These are phyloP conservation scores for Poecilia latipinna DNA, from an alignment of 2,113 vertebrate genomes.

Conservation along the genomic window DNA sequence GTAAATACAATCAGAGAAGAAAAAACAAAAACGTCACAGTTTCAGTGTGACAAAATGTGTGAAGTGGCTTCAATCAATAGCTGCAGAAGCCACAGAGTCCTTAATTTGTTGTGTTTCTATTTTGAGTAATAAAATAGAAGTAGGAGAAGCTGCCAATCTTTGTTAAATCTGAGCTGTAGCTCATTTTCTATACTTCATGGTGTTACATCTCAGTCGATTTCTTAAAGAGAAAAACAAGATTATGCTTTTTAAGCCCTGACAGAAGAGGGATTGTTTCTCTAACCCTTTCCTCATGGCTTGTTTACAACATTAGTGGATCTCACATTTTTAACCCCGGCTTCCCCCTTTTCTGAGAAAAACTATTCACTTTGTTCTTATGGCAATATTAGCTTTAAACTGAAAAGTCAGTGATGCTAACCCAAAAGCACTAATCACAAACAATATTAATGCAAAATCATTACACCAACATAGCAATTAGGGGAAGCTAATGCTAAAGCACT, in stretches of 20 bases:
- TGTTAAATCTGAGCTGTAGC: constrained; percentile 27
- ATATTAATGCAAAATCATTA: no score
- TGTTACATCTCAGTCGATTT: not conserved
- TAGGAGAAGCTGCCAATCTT: not conserved
- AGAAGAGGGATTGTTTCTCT: not conserved
- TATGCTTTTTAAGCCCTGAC: not conserved
- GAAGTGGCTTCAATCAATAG: constrained; percentile 5
- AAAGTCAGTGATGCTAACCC: no score
- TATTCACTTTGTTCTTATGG: not conserved
- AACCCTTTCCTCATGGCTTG: not conserved
- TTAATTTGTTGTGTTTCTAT: constrained; percentile 12
- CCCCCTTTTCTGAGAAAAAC: no score
- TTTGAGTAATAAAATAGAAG: not conserved
- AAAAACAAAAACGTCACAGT: constrained; percentile 3
- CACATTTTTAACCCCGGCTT: not conserved
- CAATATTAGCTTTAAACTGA: not conserved
- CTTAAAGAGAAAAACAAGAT: not conserved
- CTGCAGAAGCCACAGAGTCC: not conserved
- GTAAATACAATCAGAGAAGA: constrained; percentile 12
- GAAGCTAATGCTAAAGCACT: no score
- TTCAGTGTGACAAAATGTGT: constrained; percentile 16
- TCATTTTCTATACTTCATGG: constrained; percentile 5
- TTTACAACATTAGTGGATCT: not conserved
- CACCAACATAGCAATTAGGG: no score
- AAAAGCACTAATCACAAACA: no score